Evolutionary conservation across 2,113 vertebrate species (phyloP), one percentile per base, ranked within the genome.

Genomic region (Megaceryle maxima): DNA sequence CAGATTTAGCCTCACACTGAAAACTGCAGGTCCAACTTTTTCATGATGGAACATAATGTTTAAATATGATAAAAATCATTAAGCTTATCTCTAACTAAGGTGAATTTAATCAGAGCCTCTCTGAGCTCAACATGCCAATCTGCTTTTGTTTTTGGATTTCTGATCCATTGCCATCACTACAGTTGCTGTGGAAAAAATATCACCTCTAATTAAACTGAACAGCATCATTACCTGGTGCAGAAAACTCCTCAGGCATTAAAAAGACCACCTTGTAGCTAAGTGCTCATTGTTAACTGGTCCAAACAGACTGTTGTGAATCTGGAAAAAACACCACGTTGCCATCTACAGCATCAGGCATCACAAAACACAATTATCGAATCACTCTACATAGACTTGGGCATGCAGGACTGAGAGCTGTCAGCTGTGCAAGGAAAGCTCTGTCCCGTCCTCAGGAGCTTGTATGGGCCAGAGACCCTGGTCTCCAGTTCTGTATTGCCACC

Each of bases 401-500:
- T 9, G 63, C 28, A 3, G 75, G 43, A 66, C n/a, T 0, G n/a
- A 60, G 59, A 44, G 50, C 33, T 19, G 83, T 10, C 3, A 6
- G 12, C 33, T 9, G 0, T 14, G 33, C 1, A 1, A 11, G 39
- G 8, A 35, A 8, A 43, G 13, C 37, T 12, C 15, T 6, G 17
- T 46, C 15, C 35, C 21, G 41, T 9, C 44, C 53, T 6, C 53
- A 18, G 41, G 9, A 66, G 35, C 33, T 2, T 3, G 4, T 20
- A 0, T 2, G 55, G 62, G n/a, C 16, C 0, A 1, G 7, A 33
- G 70, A 13, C 2, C 8, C 66, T 22, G 24, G 17, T 48, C 56
- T 44, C 74, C 83, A 59, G 88, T 83, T 96, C 88, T 86, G 60
- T 94, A 83, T 92, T 96, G 97, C 97, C 97, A 91, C 79, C 97